Evolutionary conservation across 2,888 invertebrate species (phyloP), one percentile per base, ranked within the genome.

Genomic region (Agrotis exclamationis): DNA sequence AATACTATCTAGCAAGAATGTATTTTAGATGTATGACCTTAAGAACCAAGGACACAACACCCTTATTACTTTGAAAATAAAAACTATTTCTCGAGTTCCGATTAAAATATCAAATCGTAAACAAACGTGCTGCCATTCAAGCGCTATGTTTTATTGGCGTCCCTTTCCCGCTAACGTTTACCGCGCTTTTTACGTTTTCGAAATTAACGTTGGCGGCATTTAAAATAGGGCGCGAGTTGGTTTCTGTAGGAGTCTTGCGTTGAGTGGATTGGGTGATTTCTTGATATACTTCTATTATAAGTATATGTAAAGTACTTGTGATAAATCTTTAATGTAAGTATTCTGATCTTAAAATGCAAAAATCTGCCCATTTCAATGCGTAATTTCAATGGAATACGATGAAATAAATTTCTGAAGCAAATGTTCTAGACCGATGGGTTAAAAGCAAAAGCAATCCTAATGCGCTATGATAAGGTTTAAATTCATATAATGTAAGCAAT

Each of bases 181-280:
- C 95, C 96, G 96, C 96, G 96, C 95, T 95, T 96, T 94, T 94
- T 90, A 90, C 85, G 88, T 91, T 95, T 94, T 94, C 91, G 90
- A 93, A 94, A 90, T 89, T 89, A 92, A 95, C 94, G 95, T 95
- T 95, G 95, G 95, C 95, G 94, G 95, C 92, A 94, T 95, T 96
- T 92, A 91, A 96, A 96, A 93, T 93, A 91, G 87, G 93, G 94
- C 96, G 96, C 95, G 95, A 95, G 90, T 92, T 89, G 89, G 93
- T 93, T 95, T 95, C 93, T 91, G 87, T 93, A 93, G 91, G 89
- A 93, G 89, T 91, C 89, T 92, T 91, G 89, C 93, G 92, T 93
- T 90, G 90, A 93, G 90, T 90, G 91, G 92, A 94, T 90, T 93
- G 91, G 91, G 91, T 91, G 88, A 93, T 90, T 92, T 95, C 95